A percentile compares a stretch with the other conserved stretches of the same genome.
phyloP scores from a whole-genome alignment of 1,140 invertebrate species.

The Drosophila bocqueti region DNA sequence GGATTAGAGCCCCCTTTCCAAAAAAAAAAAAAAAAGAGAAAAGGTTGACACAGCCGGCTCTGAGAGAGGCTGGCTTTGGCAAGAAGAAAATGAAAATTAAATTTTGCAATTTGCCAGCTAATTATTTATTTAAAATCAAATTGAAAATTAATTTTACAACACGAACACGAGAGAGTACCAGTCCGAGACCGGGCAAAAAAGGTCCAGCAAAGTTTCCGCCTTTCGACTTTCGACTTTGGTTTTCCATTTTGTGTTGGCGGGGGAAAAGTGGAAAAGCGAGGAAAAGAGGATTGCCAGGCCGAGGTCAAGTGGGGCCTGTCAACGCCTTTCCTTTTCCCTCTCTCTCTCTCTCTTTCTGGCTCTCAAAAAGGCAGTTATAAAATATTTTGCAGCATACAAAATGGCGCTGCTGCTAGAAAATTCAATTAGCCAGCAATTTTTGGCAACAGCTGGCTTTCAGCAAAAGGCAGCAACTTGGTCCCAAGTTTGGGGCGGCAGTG shows the following conservation, averaged over 20 bases:
- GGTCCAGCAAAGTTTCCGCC: conserved; percentile 50
- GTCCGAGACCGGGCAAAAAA: conserved; percentile 28
- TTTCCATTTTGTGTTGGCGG: conserved; percentile 37
- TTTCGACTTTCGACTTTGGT: conserved; percentile 54
- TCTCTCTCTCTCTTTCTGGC: conserved; percentile 19
- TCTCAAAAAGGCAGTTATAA: conserved; percentile 69
- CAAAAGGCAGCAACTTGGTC: conserved; percentile 36
- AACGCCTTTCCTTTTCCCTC: conserved; percentile 45
- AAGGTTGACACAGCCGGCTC: conserved; percentile 54
- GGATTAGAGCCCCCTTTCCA: conserved; percentile 53
- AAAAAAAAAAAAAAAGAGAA: conserved; percentile 1
- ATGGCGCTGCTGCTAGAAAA: conserved; percentile 79
- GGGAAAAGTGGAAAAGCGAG: neutral
- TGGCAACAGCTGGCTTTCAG: conserved; percentile 78
- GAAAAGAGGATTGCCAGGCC: conserved; percentile 21
- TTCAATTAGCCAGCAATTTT: conserved; percentile 78
- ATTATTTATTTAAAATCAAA: conserved; percentile 85
- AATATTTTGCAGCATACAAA: conserved; percentile 79
- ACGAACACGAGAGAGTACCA: conserved; percentile 44
- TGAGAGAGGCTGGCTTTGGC: conserved; percentile 24
- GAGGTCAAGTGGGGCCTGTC: conserved; percentile 78
- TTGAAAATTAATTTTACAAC: conserved; percentile 85
- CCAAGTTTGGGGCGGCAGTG: conserved; percentile 8
- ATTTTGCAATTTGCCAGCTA: conserved; percentile 84
- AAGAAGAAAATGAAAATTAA: conserved; percentile 81